Base-by-base conservation (phyloP, 2,797 vertebrate species). In the Peromyscus melanophrys region DNA sequence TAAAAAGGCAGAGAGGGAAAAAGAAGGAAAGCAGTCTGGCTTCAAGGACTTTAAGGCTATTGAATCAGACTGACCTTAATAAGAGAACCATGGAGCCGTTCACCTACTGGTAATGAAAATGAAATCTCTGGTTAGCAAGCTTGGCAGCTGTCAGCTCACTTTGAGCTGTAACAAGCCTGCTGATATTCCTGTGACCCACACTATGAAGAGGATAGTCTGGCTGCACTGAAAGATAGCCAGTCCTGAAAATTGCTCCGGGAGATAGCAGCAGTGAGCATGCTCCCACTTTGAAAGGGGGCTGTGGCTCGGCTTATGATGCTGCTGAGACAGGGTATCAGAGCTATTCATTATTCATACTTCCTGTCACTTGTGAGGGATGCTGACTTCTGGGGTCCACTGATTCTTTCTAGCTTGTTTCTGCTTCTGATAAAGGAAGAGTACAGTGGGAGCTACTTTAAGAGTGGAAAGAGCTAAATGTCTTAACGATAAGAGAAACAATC, bases 31-130 rank as follows among this genome's bases (percentile, higher is more conserved):
- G 67, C 81, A 75, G 37, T 84, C 14, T 94, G 55, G 23, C 57
- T 97, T 92, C 49, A 81, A 94, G 78, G 84, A 97, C 92, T 57
- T 31, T 98, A 52, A 97, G 29, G n/a, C 96, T 97, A 96, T 93
- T 98, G 94, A 90, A 95, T 98, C 63, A 95, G 82, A 82, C 76
- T 97, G 97, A 98, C 94, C 95, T 97, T 97, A 98, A 96, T 96
- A 98, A 95, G 67, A 97, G 90, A 97, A 10, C 73, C 89, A 77
- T 0, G 37, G 93, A 98, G 94, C 40, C 95, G 93, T 94, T 98
- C 90, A 73, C 90, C 95, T 96, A 81, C 59, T 0, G 3, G 67
- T 97, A 96, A 98, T 57, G 89, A 97, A 98, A 98, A 97, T 88
- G 89, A 96, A 98, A 98, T 95, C 69, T 98, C 92, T 97, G 52